Evolutionary conservation across 2,797 vertebrate genomes (phyloP).

Genomic region (Myotis findleyi): DNA sequence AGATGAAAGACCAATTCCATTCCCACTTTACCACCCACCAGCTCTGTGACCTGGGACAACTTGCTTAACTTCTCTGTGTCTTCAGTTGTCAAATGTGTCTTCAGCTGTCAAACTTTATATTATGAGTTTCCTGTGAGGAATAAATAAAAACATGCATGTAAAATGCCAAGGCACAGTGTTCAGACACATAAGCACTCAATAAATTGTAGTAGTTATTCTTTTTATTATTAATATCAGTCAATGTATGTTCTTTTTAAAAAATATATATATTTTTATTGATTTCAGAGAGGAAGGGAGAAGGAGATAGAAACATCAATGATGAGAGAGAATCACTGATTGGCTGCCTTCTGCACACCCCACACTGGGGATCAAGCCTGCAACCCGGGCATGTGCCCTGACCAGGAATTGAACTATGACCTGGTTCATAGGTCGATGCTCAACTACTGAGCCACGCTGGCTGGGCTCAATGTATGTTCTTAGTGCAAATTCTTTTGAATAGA

Average conservation of each 20-base stretch:
- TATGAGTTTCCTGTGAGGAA: not conserved
- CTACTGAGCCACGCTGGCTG: too few species aligned
- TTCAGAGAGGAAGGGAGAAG: too few species aligned
- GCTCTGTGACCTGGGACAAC: not conserved
- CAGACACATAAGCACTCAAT: not conserved
- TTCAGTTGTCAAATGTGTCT: not conserved
- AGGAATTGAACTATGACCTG: too few species aligned
- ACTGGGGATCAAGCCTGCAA: too few species aligned
- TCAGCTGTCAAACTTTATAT: not conserved
- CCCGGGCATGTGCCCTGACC: too few species aligned
- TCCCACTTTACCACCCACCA: not conserved
- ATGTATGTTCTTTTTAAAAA: not conserved
- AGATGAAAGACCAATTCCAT: not conserved
- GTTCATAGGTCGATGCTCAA: too few species aligned
- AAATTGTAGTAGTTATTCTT: not conserved
- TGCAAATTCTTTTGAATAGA: constrained; percentile 3
- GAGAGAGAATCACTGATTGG: too few species aligned
- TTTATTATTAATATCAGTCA: not conserved
- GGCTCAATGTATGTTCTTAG: not conserved
- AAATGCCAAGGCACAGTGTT: not conserved
- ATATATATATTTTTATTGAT: too few species aligned
- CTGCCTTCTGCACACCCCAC: too few species aligned
- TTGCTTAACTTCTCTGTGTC: constrained; percentile 26
- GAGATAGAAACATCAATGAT: too few species aligned
- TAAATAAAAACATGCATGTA: not conserved